Conservation (phyloP, 2,888 invertebrate species). For the Trachelus iudaicus region DNA sequence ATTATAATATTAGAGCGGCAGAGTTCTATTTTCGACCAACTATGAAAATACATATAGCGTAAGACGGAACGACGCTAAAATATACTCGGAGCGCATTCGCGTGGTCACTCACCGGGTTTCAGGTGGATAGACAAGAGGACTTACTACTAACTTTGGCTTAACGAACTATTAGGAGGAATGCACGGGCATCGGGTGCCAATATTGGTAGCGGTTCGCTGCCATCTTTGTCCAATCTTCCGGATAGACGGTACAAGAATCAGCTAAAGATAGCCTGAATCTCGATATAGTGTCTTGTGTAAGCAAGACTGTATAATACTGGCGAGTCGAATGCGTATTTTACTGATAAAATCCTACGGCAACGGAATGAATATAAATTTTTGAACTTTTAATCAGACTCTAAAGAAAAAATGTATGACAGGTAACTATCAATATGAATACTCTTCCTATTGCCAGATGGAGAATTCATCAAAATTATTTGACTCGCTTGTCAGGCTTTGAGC, state of each 20-base stretch:
- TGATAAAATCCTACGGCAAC: not conserved
- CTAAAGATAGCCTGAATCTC: not conserved
- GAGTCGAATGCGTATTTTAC: not conserved
- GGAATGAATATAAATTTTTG: not conserved
- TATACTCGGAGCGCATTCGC: slow-evolving; percentile 39
- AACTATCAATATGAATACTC: not conserved
- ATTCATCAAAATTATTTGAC: no score
- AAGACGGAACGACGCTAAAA: slow-evolving; percentile 13
- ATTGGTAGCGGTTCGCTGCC: not conserved
- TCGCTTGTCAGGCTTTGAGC: not conserved
- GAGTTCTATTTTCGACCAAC: slow-evolving; percentile 60
- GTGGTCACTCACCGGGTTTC: slow-evolving; percentile 28
- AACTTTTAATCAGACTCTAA: not conserved
- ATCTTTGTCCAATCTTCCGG: not conserved
- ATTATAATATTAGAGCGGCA: slow-evolving; percentile 60
- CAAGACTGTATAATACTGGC: not conserved
- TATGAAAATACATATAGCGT: slow-evolving; percentile 51
- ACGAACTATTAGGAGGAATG: not conserved
- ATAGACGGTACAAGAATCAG: not conserved
- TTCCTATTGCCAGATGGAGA: no score
- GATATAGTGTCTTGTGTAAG: not conserved
- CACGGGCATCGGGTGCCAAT: not conserved
- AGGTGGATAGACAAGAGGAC: not conserved
- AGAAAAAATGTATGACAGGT: not conserved
- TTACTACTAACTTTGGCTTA: not conserved